These are phyloP conservation scores for Eubucco bourcierii DNA, from an alignment of 2,113 vertebrate species.

Conservation along the genomic window DNA sequence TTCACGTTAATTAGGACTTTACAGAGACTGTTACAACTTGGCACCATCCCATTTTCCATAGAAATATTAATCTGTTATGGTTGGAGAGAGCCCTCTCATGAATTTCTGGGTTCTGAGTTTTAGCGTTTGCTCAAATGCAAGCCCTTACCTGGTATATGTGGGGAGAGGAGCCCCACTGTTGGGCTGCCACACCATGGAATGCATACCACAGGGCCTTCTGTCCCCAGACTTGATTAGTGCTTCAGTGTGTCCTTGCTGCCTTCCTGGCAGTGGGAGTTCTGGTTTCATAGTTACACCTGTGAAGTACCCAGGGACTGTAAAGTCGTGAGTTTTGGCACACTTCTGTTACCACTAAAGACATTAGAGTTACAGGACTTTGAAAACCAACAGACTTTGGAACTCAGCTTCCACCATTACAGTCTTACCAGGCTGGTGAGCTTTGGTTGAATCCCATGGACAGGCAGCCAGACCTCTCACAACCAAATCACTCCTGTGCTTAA, in stretches of 20 bases:
- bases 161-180: background rate
- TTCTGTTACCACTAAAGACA: background rate
- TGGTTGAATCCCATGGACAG: background rate
- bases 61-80: constrained; percentile 22
- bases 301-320: background rate
- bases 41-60: constrained; percentile 40
- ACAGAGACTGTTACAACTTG: constrained; percentile 4
- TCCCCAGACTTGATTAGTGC: background rate
- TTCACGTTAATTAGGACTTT: constrained; percentile 37
- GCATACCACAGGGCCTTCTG: background rate
- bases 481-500: background rate
- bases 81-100: background rate
- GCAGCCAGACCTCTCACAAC: background rate
- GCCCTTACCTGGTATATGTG: background rate
- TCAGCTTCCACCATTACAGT: rapidly evolving
- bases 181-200: background rate
- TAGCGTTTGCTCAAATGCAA: background rate
- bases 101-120: background rate
- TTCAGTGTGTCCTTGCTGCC: background rate
- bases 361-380: background rate
- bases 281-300: background rate
- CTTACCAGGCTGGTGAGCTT: background rate
- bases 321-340: background rate
- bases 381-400: background rate
- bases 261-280: background rate